These are phyloP conservation scores for Chrysomallon squamiferum DNA, from an alignment of 1,140 invertebrate genomes.

Conservation along the genomic window DNA sequence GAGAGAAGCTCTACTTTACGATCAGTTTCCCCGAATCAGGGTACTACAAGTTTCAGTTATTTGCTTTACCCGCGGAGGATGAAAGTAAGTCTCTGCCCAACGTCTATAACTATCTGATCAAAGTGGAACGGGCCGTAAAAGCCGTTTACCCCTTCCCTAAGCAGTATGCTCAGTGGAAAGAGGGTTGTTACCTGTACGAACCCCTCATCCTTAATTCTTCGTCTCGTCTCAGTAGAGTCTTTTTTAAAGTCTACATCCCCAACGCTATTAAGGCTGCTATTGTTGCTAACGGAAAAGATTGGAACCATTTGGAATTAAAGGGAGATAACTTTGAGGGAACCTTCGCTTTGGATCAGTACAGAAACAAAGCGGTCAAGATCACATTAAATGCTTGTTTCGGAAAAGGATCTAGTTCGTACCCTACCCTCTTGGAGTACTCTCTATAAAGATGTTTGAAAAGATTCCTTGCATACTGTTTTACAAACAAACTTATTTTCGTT, in stretches of 20 bases:
- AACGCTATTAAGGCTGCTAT: slow-evolving; percentile 54
- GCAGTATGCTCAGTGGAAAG: slow-evolving; percentile 62
- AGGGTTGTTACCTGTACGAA: slow-evolving; percentile 56
- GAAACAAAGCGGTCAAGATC: slow-evolving; percentile 47
- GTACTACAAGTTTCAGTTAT: slow-evolving; percentile 59
- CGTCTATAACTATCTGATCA: slow-evolving; percentile 59
- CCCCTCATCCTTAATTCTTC: slow-evolving; percentile 43
- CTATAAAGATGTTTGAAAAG: slow-evolving; percentile 17
- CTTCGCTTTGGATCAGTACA: slow-evolving; percentile 38
- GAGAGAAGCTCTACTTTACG: slow-evolving; percentile 28
- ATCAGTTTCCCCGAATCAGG: slow-evolving; percentile 46
- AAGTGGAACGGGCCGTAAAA: slow-evolving; percentile 22
- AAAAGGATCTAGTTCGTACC: slow-evolving; percentile 44
- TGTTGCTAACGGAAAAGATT: slow-evolving; percentile 49
- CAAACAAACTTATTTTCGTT: too few relatives aligned
- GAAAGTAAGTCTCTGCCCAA: slow-evolving; percentile 52
- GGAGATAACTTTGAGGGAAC: slow-evolving; percentile 44
- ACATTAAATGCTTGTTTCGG: slow-evolving; percentile 57
- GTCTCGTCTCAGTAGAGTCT: slow-evolving; percentile 31
- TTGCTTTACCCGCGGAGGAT: slow-evolving; percentile 44
- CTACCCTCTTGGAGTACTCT: slow-evolving; percentile 57
- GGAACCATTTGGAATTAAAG: slow-evolving; percentile 52
- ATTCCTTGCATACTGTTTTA: too few relatives aligned
- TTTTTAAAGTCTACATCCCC: slow-evolving; percentile 48
- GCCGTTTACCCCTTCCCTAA: slow-evolving; percentile 50